Percentiles rank a stretch among this genome's conserved stretches.
phyloP scores from a whole-genome alignment of 2,113 vertebrate genomes.

The Semnopithecus entellus region DNA sequence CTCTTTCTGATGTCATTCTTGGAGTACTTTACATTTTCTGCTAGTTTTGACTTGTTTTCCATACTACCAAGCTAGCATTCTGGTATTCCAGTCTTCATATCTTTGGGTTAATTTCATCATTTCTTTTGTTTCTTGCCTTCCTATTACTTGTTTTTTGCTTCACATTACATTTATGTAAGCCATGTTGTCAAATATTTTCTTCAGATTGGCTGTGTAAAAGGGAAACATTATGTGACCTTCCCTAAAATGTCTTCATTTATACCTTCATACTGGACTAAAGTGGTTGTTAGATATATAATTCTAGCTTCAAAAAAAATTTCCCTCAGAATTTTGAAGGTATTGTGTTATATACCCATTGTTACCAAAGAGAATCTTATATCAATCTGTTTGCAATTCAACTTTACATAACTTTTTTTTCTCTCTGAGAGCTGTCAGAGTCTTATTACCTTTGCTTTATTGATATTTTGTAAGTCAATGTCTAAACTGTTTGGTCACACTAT shows the following conservation, averaged over 20 bases:
- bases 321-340: background rate
- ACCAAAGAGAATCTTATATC: background rate
- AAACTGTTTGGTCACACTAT: background rate
- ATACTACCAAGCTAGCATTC: background rate
- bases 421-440: background rate
- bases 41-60: background rate
- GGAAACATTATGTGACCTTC: background rate
- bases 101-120: background rate
- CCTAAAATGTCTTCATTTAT: background rate
- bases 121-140: background rate
- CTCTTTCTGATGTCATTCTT: background rate
- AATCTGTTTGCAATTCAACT: background rate
- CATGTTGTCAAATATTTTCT: background rate
- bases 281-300: background rate
- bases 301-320: background rate
- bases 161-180: background rate
- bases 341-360: background rate
- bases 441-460: background rate
- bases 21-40: accelerated
- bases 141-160: background rate
- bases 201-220: background rate
- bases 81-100: background rate
- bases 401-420: background rate
- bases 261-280: background rate
- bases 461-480: background rate